Percentiles rank a stretch among this genome's conserved stretches.
Conservation (phyloP, 2,113 vertebrate genomes). For the Sebastes fasciatus region DNA sequence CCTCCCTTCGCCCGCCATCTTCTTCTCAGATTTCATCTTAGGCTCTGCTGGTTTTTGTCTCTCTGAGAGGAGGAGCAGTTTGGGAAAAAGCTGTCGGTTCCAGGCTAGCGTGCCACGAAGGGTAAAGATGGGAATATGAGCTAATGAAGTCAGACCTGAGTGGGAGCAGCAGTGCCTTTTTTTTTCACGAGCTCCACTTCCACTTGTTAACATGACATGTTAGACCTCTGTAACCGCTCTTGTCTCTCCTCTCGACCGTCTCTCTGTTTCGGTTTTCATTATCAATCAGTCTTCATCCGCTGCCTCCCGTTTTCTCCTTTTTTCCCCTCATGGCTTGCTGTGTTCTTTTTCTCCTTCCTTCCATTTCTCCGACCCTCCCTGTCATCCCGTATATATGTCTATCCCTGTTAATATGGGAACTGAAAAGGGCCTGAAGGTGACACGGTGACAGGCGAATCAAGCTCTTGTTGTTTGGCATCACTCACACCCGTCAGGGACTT, state of each 20-base stretch:
- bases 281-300: constrained; percentile 51
- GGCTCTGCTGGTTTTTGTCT: constrained; percentile 58
- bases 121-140: constrained; percentile 53
- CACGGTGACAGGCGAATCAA: constrained; percentile 62
- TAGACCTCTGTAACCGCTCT: constrained; percentile 49
- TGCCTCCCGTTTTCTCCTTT: constrained; percentile 12
- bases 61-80: constrained; percentile 42
- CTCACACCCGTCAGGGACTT: constrained; percentile 61
- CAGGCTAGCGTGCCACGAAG: constrained; percentile 39
- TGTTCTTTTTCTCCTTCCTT: constrained; percentile 14
- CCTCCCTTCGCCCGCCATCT: constrained; percentile 23
- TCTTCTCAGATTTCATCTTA: constrained; percentile 60
- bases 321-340: constrained; percentile 9
- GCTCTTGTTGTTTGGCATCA: constrained; percentile 59
- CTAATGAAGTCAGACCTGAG: constrained; percentile 72
- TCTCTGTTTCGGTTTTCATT: constrained; percentile 51
- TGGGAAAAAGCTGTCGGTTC: constrained; percentile 62
- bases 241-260: constrained; percentile 15
- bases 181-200: constrained; percentile 38
- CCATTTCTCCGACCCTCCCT: constrained; percentile 28
- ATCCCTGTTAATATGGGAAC: constrained; percentile 36
- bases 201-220: constrained; percentile 65
- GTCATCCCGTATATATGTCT: constrained; percentile 43
- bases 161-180: constrained; percentile 38
- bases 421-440: constrained; percentile 58